These are phyloP conservation scores for Pseudachorutes palmiensis DNA, from an alignment of 1,140 invertebrate genomes.

Conservation along the genomic window DNA sequence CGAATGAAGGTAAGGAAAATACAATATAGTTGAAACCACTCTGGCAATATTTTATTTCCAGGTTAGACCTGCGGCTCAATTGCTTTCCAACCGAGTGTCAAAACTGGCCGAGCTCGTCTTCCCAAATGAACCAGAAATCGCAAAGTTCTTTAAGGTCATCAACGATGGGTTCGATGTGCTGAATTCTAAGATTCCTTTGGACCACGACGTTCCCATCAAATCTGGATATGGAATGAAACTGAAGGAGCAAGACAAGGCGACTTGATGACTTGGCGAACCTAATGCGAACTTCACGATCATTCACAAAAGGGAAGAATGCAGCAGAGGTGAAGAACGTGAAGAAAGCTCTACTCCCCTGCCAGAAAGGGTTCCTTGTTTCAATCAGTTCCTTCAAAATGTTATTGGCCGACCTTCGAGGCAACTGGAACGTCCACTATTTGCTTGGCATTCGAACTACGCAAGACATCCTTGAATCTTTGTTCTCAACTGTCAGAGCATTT, in stretches of 20 bases:
- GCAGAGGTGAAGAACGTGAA: neutral
- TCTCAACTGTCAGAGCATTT: neutral
- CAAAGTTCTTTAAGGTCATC: slow-evolving; percentile 25
- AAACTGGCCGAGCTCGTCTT: slow-evolving; percentile 2
- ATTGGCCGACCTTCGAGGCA: neutral
- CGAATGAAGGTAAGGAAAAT: slow-evolving; percentile 26
- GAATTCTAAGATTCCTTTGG: slow-evolving; percentile 20
- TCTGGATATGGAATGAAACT: slow-evolving; percentile 18
- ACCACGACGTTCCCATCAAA: slow-evolving; percentile 12
- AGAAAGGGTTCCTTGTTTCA: slow-evolving; percentile 22
- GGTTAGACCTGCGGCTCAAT: neutral
- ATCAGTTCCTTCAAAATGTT: neutral
- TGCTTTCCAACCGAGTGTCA: slow-evolving; percentile 30
- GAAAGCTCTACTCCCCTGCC: slow-evolving; percentile 26
- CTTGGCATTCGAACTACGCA: neutral
- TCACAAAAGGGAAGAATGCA: neutral
- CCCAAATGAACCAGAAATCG: slow-evolving; percentile 8
- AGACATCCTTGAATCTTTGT: slow-evolving; percentile 2
- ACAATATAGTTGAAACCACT: slow-evolving; percentile 16
- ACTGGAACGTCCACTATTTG: neutral
- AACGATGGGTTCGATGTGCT: slow-evolving; percentile 35
- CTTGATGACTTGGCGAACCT: slow-evolving; percentile 14
- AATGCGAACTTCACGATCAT: slow-evolving; percentile 6
- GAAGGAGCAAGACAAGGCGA: slow-evolving; percentile 13
- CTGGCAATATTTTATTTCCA: neutral